Conservation (phyloP, 1,140 invertebrate genomes). For the Drosophila busckii region DNA sequence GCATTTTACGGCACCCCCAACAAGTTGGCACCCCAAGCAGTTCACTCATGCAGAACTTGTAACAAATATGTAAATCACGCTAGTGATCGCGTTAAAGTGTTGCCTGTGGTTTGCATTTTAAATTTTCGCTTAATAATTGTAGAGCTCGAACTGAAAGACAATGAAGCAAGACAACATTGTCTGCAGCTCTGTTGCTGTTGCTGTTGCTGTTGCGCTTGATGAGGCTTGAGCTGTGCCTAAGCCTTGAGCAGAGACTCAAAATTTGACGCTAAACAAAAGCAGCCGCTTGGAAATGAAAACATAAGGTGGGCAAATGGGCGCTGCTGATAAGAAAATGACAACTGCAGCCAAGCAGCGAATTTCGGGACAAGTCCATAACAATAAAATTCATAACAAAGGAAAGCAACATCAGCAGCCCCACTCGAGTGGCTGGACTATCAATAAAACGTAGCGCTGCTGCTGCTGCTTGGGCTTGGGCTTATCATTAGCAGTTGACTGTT, state of each 20-base stretch:
- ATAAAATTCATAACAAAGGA: constrained; percentile 42
- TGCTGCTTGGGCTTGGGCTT: not conserved
- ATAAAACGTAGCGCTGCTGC: constrained; percentile 26
- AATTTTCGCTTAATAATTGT: too few species aligned
- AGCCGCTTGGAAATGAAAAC: too few species aligned
- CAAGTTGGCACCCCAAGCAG: not conserved
- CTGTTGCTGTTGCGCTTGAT: constrained; percentile 44
- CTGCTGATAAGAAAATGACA: too few species aligned
- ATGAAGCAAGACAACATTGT: too few species aligned
- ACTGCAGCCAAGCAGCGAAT: too few species aligned
- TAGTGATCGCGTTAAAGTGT: too few species aligned
- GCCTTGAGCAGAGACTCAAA: constrained; percentile 24
- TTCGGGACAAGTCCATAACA: too few species aligned
- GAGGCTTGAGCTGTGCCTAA: constrained; percentile 54
- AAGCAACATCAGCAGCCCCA: constrained; percentile 19
- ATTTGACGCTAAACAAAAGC: constrained; percentile 2
- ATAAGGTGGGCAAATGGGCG: too few species aligned
- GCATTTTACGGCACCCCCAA: constrained; percentile 5
- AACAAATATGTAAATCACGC: not conserved
- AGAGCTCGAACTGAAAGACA: too few species aligned
- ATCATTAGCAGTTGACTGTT: too few species aligned
- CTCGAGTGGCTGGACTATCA: constrained; percentile 24
- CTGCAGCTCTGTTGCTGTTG: too few species aligned
- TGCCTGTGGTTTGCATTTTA: too few species aligned
- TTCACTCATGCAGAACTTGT: constrained; percentile 21